Conservation (phyloP, 2,888 invertebrate species). For the Bhutanitis thaidina region DNA sequence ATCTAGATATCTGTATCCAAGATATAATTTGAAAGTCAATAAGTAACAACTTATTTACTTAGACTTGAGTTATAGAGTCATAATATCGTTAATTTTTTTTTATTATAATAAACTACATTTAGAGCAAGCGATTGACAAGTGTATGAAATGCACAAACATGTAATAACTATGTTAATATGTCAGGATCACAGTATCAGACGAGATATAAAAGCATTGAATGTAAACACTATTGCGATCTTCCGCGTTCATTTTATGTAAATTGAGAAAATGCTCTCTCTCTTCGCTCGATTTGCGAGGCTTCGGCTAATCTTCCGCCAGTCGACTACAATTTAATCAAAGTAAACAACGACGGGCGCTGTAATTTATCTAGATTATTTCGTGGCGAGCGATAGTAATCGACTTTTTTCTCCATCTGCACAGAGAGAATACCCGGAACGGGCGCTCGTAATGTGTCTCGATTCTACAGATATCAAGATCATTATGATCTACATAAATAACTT, state of each 20-base stretch:
- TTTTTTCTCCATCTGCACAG: slow-evolving; percentile 64
- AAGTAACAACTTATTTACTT: too few relatives aligned
- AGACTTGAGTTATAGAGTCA: too few relatives aligned
- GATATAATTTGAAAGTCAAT: too few relatives aligned
- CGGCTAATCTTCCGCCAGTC: slow-evolving; percentile 76
- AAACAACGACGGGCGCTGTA: slow-evolving; percentile 72
- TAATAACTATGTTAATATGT: too few relatives aligned
- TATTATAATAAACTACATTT: too few relatives aligned
- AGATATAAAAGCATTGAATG: slow-evolving; percentile 42
- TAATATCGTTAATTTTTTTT: too few relatives aligned
- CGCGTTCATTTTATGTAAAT: slow-evolving; percentile 73
- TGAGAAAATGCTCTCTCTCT: slow-evolving; percentile 64
- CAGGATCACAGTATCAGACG: slow-evolving; percentile 15
- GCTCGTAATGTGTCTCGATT: slow-evolving; percentile 55
- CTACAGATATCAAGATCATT: slow-evolving; percentile 54
- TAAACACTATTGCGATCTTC: slow-evolving; percentile 59
- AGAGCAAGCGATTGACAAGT: too few relatives aligned
- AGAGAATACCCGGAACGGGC: slow-evolving; percentile 38
- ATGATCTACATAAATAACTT: slow-evolving; percentile 55
- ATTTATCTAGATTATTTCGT: slow-evolving; percentile 78
- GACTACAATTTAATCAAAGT: slow-evolving; percentile 80
- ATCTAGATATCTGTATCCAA: too few relatives aligned
- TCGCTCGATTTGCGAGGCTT: slow-evolving; percentile 75
- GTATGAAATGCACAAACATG: too few relatives aligned
- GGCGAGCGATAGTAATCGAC: slow-evolving; percentile 73